phyloP scores from a whole-genome alignment of 2,888 invertebrate species.

The Archips crataeganus region DNA sequence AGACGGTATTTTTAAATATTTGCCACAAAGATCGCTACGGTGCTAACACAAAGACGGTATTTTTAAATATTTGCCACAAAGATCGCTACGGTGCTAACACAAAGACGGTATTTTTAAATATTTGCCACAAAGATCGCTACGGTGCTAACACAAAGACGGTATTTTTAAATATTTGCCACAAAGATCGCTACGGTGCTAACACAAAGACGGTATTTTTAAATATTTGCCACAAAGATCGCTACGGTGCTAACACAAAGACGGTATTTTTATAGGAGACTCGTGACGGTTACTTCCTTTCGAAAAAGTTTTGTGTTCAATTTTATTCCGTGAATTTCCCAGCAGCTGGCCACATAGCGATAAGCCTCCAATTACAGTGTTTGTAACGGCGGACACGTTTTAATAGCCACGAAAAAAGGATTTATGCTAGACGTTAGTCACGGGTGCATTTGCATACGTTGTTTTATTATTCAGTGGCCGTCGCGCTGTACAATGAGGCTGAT shows the following conservation, averaged over 20 bases:
- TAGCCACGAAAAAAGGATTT: conserved; percentile 37
- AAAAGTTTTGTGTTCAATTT: neutral
- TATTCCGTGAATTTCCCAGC: neutral
- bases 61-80: neutral
- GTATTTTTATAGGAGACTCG: too few species aligned
- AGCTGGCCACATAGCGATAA: conserved; percentile 34
- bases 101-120: too few species aligned
- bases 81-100: too few species aligned
- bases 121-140: neutral
- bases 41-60: too few species aligned
- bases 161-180: neutral
- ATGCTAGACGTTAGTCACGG: conserved; percentile 31
- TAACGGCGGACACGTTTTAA: conserved; percentile 31
- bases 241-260: too few species aligned
- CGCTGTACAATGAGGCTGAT: conserved; percentile 5
- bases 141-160: too few species aligned
- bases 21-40: neutral
- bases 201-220: too few species aligned
- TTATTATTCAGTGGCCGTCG: conserved; percentile 10
- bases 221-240: too few species aligned
- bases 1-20: too few species aligned
- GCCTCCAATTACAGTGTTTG: conserved; percentile 35
- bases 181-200: too few species aligned
- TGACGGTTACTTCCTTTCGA: too few species aligned
- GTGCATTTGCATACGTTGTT: conserved; percentile 37